Percentiles rank a stretch among this genome's conserved stretches.
Evolutionary conservation across 2,797 vertebrate genomes (phyloP).

Genomic region (Pipistrellus pipistrellus): DNA sequence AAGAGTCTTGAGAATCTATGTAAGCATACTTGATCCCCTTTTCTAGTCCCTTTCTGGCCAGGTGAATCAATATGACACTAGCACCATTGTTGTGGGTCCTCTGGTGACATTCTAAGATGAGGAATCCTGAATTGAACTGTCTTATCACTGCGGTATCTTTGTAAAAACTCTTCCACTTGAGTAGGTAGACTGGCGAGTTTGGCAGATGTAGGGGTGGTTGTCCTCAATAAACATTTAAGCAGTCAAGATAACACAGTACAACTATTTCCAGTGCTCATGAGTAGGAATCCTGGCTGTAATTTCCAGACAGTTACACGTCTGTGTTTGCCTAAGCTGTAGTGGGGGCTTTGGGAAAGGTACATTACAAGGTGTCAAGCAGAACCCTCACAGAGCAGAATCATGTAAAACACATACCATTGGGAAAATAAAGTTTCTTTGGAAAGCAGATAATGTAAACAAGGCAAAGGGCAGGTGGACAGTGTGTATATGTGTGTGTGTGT

Average conservation of each 20-base stretch:
- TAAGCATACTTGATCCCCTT: neutral
- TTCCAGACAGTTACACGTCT: conserved; percentile 62
- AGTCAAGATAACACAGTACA: conserved; percentile 13
- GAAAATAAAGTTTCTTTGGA: conserved; percentile 63
- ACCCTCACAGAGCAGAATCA: neutral
- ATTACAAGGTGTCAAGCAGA: conserved; percentile 34
- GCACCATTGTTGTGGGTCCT: neutral
- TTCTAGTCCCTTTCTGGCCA: neutral
- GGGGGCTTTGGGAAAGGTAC: conserved; percentile 26
- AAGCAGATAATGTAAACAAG: conserved; percentile 48
- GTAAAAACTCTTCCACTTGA: neutral
- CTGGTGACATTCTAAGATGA: neutral
- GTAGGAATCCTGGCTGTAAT: conserved; percentile 57
- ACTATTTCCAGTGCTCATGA: conserved; percentile 24
- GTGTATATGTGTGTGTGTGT: neutral
- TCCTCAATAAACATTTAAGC: neutral
- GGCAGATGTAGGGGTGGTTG: neutral
- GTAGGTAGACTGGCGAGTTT: neutral
- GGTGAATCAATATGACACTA: neutral
- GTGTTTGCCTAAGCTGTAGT: conserved; percentile 60
- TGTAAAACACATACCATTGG: conserved; percentile 57
- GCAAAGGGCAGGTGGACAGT: rapidly evolving
- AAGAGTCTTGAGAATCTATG: neutral
- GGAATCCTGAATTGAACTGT: neutral
- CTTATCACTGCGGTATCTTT: neutral